These are phyloP conservation scores for Ataeniobius toweri DNA, from an alignment of 2,797 vertebrate genomes.

Conservation along the genomic window DNA sequence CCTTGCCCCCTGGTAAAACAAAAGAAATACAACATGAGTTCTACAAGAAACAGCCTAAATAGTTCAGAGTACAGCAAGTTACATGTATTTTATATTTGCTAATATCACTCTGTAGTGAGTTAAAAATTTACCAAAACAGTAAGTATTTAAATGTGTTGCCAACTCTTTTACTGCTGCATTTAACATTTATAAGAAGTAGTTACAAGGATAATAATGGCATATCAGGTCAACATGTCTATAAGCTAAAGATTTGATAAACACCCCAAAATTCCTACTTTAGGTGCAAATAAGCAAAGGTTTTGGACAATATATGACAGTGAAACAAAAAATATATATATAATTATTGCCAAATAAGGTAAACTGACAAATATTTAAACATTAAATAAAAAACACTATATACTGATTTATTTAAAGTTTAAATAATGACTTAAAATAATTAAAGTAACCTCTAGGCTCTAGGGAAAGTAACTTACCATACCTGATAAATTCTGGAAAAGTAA, in stretches of 20 bases:
- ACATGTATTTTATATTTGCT: not conserved
- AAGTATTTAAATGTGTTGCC: not conserved
- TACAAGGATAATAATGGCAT: too few species aligned
- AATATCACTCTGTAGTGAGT: not conserved
- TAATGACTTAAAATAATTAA: not conserved
- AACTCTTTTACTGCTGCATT: not conserved
- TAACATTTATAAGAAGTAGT: not conserved
- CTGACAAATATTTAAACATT: too few species aligned
- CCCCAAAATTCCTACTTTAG: too few species aligned
- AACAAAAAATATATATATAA: too few species aligned
- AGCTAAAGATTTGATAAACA: too few species aligned
- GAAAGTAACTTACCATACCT: not conserved
- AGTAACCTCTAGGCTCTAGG: not conserved
- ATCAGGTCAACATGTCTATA: too few species aligned
- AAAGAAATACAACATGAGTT: slow-evolving; percentile 17
- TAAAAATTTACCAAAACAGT: not conserved
- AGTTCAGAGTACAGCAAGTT: not conserved
- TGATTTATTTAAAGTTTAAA: not conserved
- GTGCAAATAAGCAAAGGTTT: too few species aligned
- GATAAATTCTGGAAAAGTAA: not conserved
- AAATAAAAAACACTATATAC: too few species aligned
- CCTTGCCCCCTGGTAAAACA: slow-evolving; percentile 87
- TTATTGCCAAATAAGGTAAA: too few species aligned
- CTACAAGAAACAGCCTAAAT: not conserved
- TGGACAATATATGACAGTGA: too few species aligned